Conservation (phyloP, 2,888 invertebrate genomes). For the Calameuta pallipes region DNA sequence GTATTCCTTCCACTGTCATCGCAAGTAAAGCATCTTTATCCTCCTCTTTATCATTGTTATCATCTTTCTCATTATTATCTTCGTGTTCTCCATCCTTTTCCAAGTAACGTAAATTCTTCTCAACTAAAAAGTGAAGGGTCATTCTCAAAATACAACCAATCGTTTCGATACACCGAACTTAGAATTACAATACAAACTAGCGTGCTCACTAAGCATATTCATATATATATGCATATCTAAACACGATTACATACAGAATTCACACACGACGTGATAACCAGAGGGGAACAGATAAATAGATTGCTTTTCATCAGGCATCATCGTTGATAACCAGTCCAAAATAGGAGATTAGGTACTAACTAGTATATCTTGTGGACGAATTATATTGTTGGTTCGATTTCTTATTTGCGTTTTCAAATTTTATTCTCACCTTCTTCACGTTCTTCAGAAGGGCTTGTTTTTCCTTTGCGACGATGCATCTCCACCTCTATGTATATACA, state of each 20-base stretch:
- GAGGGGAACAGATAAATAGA: background rate
- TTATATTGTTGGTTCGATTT: background rate
- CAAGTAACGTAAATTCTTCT: background rate
- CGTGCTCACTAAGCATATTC: background rate
- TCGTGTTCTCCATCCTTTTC: background rate
- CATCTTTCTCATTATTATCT: background rate
- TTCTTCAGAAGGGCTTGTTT: background rate
- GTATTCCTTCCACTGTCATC: slow-evolving; percentile 32
- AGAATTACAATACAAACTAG: background rate
- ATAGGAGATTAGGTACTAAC: background rate
- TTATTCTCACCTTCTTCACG: background rate
- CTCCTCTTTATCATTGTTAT: background rate
- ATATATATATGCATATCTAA: background rate
- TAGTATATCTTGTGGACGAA: background rate
- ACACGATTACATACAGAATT: background rate
- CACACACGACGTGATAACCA: background rate
- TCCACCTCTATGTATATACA: background rate
- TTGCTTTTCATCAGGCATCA: background rate
- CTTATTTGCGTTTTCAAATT: background rate
- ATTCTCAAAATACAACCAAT: background rate
- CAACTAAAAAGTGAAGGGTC: background rate
- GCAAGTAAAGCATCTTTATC: background rate
- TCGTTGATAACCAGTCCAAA: background rate
- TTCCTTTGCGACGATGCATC: background rate
- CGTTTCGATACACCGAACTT: background rate